Evolutionary conservation across 2,797 vertebrate genomes (phyloP).

Genomic region (Eptatretus atami): DNA sequence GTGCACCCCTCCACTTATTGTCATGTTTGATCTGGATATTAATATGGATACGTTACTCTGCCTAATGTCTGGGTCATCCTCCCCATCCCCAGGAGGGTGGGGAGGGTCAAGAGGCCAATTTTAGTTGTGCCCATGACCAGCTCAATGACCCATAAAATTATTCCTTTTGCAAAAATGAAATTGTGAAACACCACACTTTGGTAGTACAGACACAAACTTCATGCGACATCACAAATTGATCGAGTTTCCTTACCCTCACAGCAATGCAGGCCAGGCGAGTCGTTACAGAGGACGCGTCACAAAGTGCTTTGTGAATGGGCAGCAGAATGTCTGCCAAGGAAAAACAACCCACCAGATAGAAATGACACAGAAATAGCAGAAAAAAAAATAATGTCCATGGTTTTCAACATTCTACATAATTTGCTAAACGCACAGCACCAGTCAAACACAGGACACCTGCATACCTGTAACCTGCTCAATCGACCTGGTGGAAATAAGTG

Average conservation of each 20-base stretch:
- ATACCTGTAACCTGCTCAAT: neutral
- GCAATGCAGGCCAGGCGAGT: conserved; percentile 74
- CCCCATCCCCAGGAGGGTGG: no score
- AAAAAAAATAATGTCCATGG: conserved; percentile 4
- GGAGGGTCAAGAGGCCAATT: no score
- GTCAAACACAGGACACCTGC: neutral
- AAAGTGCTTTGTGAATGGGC: conserved; percentile 39
- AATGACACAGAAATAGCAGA: conserved; percentile 24
- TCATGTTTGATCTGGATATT: no score
- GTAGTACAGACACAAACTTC: neutral
- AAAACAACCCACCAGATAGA: conserved; percentile 11
- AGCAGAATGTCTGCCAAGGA: conserved; percentile 51
- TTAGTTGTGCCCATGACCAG: neutral
- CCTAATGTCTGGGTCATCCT: no score
- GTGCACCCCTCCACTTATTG: no score
- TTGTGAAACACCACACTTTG: neutral
- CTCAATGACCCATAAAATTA: neutral
- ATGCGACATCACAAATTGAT: neutral
- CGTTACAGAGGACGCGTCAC: conserved; percentile 71
- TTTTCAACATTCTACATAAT: neutral
- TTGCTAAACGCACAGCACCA: no score
- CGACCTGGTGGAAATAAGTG: neutral
- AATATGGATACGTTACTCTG: no score
- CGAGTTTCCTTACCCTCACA: conserved; percentile 34
- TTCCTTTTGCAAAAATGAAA: conserved; percentile 7